Evolutionary conservation across 2,113 vertebrate species (phyloP).

Genomic region (Aviceda subcristata): DNA sequence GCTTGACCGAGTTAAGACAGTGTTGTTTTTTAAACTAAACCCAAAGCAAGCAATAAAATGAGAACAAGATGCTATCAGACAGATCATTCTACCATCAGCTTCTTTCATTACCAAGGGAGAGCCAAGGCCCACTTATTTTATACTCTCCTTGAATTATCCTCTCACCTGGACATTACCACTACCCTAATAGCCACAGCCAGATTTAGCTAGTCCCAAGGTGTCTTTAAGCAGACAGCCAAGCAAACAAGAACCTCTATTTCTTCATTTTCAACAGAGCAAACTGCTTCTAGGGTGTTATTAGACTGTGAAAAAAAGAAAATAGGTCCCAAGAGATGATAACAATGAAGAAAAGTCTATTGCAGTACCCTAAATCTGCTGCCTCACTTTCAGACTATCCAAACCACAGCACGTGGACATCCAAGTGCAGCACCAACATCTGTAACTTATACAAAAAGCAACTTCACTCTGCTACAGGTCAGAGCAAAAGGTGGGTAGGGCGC

Average conservation of each 20-base stretch:
- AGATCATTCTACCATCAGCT: neutral
- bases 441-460: neutral
- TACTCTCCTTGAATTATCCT: neutral
- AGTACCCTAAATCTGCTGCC: neutral
- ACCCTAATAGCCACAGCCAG: neutral
- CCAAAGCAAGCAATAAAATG: neutral
- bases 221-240: neutral
- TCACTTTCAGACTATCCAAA: neutral
- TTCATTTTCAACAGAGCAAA: neutral
- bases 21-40: neutral
- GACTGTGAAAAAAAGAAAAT: neutral
- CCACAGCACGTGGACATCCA: neutral
- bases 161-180: neutral
- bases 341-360: neutral
- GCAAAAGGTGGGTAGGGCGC: fast-evolving
- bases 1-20: neutral
- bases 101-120: neutral
- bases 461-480: neutral
- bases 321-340: neutral
- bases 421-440: neutral
- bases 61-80: neutral
- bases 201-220: neutral
- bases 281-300: neutral
- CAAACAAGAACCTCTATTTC: neutral
- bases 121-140: neutral